phyloP scores from a whole-genome alignment of 2,888 invertebrate species.

The Caenorhabditis wallacei region DNA sequence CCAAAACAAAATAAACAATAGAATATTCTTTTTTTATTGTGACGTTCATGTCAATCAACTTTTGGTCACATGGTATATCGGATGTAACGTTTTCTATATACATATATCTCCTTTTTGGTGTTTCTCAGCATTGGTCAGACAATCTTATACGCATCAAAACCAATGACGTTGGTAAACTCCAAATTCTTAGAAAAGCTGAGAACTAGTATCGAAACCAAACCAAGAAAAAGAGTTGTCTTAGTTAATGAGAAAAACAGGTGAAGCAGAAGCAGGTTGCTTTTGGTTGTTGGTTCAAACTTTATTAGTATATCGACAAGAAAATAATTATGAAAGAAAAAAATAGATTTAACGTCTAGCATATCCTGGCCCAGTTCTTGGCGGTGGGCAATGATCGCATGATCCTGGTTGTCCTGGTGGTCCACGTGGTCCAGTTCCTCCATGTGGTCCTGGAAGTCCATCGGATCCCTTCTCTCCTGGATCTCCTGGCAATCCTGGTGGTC shows the following conservation, averaged over 20 bases:
- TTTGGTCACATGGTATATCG: slow-evolving; percentile 8
- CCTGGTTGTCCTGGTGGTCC: slow-evolving; percentile 77
- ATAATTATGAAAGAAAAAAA: slow-evolving; percentile 3
- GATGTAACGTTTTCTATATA: background rate
- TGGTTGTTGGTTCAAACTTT: background rate
- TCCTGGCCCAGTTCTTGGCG: slow-evolving; percentile 81
- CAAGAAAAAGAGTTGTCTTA: background rate
- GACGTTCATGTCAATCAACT: slow-evolving; percentile 40
- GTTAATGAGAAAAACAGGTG: slow-evolving; percentile 40
- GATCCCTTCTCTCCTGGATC: slow-evolving; percentile 82
- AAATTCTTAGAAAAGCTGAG: background rate
- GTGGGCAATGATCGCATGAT: slow-evolving; percentile 83
- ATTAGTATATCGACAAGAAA: background rate
- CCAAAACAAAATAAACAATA: background rate
- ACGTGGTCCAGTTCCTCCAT: slow-evolving; percentile 73
- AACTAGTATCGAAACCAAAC: background rate
- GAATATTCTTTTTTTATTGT: slow-evolving; percentile 17
- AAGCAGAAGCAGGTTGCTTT: slow-evolving; percentile 11
- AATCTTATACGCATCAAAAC: background rate
- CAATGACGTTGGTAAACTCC: background rate
- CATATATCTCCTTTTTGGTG: background rate
- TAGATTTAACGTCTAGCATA: slow-evolving; percentile 69
- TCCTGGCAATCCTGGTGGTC: slow-evolving; percentile 78
- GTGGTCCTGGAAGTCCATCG: slow-evolving; percentile 84
- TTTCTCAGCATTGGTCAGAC: background rate